phyloP scores from a whole-genome alignment of 2,888 invertebrate species.

The Podotricha telesiphe region DNA sequence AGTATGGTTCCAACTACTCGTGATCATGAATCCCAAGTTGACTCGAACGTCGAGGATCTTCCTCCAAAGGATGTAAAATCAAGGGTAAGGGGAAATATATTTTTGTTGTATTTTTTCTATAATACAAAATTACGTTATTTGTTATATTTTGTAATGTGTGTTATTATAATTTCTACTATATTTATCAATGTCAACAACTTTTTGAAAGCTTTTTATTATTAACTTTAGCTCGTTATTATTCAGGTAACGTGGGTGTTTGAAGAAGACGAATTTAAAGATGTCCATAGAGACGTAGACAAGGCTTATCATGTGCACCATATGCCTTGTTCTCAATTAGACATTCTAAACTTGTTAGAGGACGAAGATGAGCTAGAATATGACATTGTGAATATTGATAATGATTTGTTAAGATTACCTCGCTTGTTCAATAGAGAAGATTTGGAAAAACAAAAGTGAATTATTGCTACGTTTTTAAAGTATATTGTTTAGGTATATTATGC shows the following conservation, averaged over 20 bases:
- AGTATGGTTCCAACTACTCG: slow-evolving; percentile 3
- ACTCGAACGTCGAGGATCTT: slow-evolving; percentile 26
- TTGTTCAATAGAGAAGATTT: slow-evolving; percentile 54
- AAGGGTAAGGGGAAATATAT: slow-evolving; percentile 47
- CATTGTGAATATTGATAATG: slow-evolving; percentile 70
- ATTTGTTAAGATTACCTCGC: slow-evolving; percentile 61
- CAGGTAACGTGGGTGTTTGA: slow-evolving; percentile 61
- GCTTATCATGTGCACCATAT: slow-evolving; percentile 19
- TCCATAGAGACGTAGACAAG: slow-evolving; percentile 38
- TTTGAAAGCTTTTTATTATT: no score
- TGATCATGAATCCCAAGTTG: slow-evolving; percentile 28
- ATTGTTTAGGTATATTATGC: no score
- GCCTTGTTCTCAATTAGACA: slow-evolving; percentile 49
- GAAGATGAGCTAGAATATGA: slow-evolving; percentile 81
- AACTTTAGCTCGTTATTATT: no score
- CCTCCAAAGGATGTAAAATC: slow-evolving; percentile 43
- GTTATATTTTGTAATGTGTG: no score
- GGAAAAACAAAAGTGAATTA: slow-evolving; percentile 49
- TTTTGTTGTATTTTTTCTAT: not conserved
- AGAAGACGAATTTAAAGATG: slow-evolving; percentile 50
- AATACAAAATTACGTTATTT: no score
- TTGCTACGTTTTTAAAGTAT: no score
- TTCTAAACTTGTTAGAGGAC: slow-evolving; percentile 65
- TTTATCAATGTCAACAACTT: no score
- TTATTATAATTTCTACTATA: no score